Evolutionary conservation across 1,140 invertebrate species (phyloP).

Genomic region (Mya arenaria): DNA sequence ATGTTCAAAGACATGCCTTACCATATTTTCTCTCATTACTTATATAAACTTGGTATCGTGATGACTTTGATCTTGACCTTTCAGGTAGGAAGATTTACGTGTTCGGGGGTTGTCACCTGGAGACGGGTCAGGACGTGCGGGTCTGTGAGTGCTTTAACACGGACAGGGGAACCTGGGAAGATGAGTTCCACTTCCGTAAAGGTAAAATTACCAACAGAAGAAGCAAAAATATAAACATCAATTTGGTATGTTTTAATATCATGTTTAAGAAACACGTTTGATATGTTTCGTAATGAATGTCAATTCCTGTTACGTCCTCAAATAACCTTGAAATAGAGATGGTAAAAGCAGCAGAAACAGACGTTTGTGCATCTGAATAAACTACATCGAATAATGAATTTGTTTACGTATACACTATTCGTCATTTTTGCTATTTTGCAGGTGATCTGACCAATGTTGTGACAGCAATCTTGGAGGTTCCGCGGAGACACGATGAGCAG

Average conservation of each 20-base stretch:
- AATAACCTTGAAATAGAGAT: not conserved
- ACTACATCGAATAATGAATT: not conserved
- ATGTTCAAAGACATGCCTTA: no score
- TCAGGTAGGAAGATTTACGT: conserved; percentile 48
- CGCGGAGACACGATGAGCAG: conserved; percentile 42
- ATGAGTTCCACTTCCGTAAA: conserved; percentile 55
- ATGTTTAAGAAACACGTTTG: not conserved
- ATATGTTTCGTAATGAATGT: not conserved
- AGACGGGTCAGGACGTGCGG: conserved; percentile 47
- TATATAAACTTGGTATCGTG: not conserved
- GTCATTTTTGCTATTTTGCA: conserved; percentile 16
- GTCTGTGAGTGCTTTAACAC: conserved; percentile 49
- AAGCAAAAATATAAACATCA: no score
- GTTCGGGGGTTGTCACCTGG: conserved; percentile 52
- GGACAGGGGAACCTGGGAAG: conserved; percentile 43
- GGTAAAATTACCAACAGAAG: no score
- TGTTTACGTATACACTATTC: not conserved
- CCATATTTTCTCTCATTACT: not conserved
- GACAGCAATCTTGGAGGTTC: conserved; percentile 44
- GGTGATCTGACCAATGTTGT: conserved; percentile 48
- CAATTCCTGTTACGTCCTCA: not conserved
- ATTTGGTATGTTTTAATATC: not conserved
- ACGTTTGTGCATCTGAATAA: not conserved
- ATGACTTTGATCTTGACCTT: no score
- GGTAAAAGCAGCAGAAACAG: not conserved